A percentile compares a stretch with the other conserved stretches of the same genome.
These are phyloP conservation scores for Holacanthus passer DNA, from an alignment of 2,113 vertebrate species.

Conservation along the genomic window DNA sequence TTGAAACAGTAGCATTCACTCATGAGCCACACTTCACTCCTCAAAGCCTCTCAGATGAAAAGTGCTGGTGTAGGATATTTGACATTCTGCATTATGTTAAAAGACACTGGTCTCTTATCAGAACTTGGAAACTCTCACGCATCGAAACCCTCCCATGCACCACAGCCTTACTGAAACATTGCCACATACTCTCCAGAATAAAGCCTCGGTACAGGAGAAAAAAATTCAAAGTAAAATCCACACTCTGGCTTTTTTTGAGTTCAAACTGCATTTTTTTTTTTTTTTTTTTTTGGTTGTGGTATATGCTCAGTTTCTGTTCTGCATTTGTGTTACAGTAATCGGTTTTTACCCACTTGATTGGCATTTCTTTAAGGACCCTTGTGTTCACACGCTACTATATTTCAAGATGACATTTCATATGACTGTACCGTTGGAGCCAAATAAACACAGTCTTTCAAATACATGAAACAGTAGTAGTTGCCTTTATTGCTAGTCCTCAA, in stretches of 20 bases:
- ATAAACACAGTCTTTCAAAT: constrained; percentile 83
- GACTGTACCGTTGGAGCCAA: constrained; percentile 84
- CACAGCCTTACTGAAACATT: constrained; percentile 39
- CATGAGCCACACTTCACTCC: background rate
- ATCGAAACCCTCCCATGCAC: background rate
- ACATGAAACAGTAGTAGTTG: background rate
- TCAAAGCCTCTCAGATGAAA: background rate
- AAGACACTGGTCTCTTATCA: background rate
- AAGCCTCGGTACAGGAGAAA: constrained; percentile 9
- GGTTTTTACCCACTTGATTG: constrained; percentile 66
- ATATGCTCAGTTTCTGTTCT: constrained; percentile 47
- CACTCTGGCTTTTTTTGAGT: constrained; percentile 25
- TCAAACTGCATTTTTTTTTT: constrained; percentile 12
- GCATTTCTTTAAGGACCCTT: constrained; percentile 69
- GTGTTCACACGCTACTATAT: constrained; percentile 62
- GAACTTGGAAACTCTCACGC: background rate
- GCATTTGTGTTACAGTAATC: constrained; percentile 47
- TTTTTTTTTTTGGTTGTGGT: constrained; percentile 33
- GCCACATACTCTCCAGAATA: constrained; percentile 15
- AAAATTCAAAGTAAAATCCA: background rate
- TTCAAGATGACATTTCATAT: constrained; percentile 76
- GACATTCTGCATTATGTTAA: background rate
- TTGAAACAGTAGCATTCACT: background rate
- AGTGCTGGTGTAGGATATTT: background rate
- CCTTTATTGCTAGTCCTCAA: background rate